Conservation (phyloP, 1,140 invertebrate species). For the Geopemphigus sp. region DNA sequence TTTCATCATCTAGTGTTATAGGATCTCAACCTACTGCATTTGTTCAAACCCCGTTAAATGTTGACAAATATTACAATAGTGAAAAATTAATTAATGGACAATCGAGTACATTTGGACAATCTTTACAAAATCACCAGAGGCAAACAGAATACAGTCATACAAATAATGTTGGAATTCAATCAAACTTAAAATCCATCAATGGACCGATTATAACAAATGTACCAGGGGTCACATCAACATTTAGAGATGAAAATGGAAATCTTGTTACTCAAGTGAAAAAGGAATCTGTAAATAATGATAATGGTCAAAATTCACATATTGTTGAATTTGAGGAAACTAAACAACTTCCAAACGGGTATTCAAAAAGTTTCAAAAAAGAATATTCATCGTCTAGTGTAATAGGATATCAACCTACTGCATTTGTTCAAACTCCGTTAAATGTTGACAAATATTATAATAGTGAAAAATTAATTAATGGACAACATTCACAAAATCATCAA, state of each 20-base stretch:
- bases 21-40: slow-evolving; percentile 23
- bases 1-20: slow-evolving; percentile 3
- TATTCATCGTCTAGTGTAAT: slow-evolving; percentile 18
- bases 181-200: not conserved
- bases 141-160: too few relatives aligned
- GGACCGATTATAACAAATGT: not conserved
- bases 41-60: not conserved
- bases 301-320: slow-evolving; percentile 20
- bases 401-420: slow-evolving; percentile 15
- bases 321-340: slow-evolving; percentile 27
- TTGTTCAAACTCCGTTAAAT: not conserved
- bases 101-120: too few relatives aligned
- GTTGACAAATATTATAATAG: slow-evolving; percentile 1
- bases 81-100: not conserved
- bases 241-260: slow-evolving; percentile 28
- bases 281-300: slow-evolving; percentile 12
- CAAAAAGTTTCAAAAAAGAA: slow-evolving; percentile 44
- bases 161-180: not conserved
- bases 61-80: slow-evolving; percentile 9
- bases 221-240: slow-evolving; percentile 4
- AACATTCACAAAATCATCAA: not conserved
- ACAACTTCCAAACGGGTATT: slow-evolving; percentile 33
- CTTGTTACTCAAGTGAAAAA: slow-evolving; percentile 25
- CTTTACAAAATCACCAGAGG: not conserved
- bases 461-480: not conserved